These are phyloP conservation scores for Chionomys nivalis DNA, from an alignment of 2,113 vertebrate species.

Conservation along the genomic window DNA sequence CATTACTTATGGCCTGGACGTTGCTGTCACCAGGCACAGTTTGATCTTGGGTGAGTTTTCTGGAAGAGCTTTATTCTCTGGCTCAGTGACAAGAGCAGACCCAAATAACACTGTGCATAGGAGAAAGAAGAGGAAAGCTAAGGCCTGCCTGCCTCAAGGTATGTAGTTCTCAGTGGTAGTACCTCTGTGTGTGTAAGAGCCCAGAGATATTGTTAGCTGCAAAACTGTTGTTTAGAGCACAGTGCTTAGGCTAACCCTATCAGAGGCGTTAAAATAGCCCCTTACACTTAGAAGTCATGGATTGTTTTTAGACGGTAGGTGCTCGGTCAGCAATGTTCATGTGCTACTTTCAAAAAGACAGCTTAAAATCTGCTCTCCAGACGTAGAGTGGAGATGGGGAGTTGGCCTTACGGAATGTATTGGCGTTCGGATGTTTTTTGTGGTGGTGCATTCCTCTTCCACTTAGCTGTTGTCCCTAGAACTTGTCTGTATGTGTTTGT, in stretches of 20 bases:
- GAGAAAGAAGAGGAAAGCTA: slow-evolving; percentile 62
- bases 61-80: slow-evolving; percentile 88
- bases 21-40: slow-evolving; percentile 93
- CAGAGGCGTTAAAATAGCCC: slow-evolving; percentile 20
- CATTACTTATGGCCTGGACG: slow-evolving; percentile 92
- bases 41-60: slow-evolving; percentile 94
- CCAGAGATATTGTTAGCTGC: slow-evolving; percentile 19
- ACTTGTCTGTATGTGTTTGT: not conserved
- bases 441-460: not conserved
- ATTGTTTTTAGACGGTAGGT: slow-evolving; percentile 51
- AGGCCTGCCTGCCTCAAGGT: slow-evolving; percentile 70
- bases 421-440: slow-evolving; percentile 1
- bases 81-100: slow-evolving; percentile 88
- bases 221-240: not conserved
- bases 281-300: slow-evolving; percentile 41
- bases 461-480: slow-evolving; percentile 11
- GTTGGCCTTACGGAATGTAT: not conserved
- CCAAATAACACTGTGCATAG: slow-evolving; percentile 78
- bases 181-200: slow-evolving; percentile 39
- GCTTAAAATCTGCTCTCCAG: not conserved
- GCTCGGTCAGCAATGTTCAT: not conserved
- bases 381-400: not conserved
- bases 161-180: slow-evolving; percentile 72
- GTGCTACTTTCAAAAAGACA: not conserved
- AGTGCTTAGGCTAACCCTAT: slow-evolving; percentile 34